These are phyloP conservation scores for Tichodroma muraria DNA, from an alignment of 2,113 vertebrate genomes.

Conservation along the genomic window DNA sequence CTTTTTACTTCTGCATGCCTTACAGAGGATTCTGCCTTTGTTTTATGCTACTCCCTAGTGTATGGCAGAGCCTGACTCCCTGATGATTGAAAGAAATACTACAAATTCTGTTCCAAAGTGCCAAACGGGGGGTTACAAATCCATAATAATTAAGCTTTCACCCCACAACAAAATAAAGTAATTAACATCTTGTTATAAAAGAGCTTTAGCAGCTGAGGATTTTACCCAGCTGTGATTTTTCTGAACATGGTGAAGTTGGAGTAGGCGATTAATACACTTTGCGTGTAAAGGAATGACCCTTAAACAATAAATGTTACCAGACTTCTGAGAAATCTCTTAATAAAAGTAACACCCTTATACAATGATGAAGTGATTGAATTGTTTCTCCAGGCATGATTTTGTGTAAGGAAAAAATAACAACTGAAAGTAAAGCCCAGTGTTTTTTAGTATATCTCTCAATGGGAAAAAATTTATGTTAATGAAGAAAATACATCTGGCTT, in stretches of 20 bases:
- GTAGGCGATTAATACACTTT: background rate
- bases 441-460: background rate
- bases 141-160: constrained; percentile 21
- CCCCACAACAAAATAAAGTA: background rate
- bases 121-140: background rate
- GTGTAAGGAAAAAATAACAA: background rate
- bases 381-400: background rate
- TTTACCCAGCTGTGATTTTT: constrained; percentile 14
- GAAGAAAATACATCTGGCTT: background rate
- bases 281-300: background rate
- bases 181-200: constrained; percentile 13
- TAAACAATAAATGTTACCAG: background rate
- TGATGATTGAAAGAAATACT: background rate
- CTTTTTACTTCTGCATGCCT: background rate
- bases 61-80: background rate
- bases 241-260: background rate
- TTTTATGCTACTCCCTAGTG: background rate
- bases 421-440: accelerated
- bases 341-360: background rate
- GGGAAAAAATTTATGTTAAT: background rate
- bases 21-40: background rate
- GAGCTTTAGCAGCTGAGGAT: background rate
- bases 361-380: background rate
- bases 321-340: background rate
- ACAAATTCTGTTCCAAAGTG: background rate